These are phyloP conservation scores for Lipophrys pholis DNA, from an alignment of 2,113 vertebrate genomes.

Conservation along the genomic window DNA sequence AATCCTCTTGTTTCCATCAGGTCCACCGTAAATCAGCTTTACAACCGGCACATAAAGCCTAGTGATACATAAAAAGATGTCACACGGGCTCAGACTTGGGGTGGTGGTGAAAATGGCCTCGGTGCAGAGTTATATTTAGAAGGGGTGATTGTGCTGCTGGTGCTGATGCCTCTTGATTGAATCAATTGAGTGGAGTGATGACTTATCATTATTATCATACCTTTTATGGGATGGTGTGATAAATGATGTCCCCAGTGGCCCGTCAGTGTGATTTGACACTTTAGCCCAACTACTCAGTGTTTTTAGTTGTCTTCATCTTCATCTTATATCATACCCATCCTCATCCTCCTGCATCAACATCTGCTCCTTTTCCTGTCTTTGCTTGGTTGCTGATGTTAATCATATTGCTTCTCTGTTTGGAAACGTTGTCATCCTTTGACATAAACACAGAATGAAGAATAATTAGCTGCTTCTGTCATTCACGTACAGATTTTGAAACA, in stretches of 20 bases:
- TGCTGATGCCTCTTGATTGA: slow-evolving; percentile 51
- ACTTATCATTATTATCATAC: slow-evolving; percentile 66
- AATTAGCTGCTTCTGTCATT: not conserved
- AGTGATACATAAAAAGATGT: slow-evolving; percentile 4
- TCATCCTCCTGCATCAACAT: not conserved
- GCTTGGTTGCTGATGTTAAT: not conserved
- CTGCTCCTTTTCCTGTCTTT: slow-evolving; percentile 1
- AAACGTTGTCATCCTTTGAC: not conserved
- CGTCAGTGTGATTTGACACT: slow-evolving; percentile 48
- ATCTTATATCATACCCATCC: slow-evolving; percentile 6
- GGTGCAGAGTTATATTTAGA: slow-evolving; percentile 47
- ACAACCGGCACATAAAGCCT: slow-evolving; percentile 3
- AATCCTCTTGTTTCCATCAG: not conserved
- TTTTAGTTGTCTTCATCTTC: slow-evolving; percentile 13
- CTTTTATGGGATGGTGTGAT: slow-evolving; percentile 34
- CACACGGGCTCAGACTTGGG: slow-evolving; percentile 10
- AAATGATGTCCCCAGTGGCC: slow-evolving; percentile 47
- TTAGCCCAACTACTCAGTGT: slow-evolving; percentile 18
- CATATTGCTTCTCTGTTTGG: not conserved
- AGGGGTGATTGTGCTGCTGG: not conserved
- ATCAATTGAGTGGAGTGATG: slow-evolving; percentile 70
- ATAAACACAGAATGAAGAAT: not conserved
- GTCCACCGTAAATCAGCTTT: not conserved
- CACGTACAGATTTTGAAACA: not conserved
- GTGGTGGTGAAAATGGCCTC: slow-evolving; percentile 32